Percentiles rank a stretch among this genome's conserved stretches.
phyloP scores from a whole-genome alignment of 2,113 vertebrate species.

The Pardalotus punctatus region DNA sequence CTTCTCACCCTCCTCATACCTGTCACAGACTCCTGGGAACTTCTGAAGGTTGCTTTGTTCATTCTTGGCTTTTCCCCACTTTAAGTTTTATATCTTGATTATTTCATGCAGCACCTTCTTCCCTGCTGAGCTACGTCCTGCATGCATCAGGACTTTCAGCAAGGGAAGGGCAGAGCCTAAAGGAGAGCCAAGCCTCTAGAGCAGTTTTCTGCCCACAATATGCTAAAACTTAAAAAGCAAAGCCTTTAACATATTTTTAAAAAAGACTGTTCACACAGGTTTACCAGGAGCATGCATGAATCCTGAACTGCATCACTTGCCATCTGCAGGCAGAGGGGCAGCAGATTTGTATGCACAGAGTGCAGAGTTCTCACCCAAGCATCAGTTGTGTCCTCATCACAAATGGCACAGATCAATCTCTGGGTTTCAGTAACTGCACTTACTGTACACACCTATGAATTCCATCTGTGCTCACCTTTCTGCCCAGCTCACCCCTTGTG shows the following conservation, averaged over 20 bases:
- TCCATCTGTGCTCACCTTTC: neutral
- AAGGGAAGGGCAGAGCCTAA: neutral
- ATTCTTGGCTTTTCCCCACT: neutral
- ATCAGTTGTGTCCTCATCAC: neutral
- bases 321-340: neutral
- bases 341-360: rapidly evolving
- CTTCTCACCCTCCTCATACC: neutral
- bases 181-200: neutral
- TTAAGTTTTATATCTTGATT: neutral
- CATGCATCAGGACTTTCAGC: neutral
- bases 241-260: rapidly evolving
- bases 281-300: neutral
- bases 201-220: neutral
- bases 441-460: neutral
- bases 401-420: neutral
- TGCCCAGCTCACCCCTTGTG: neutral
- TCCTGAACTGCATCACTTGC: neutral
- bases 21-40: neutral
- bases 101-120: neutral
- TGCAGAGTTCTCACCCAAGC: rapidly evolving
- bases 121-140: neutral
- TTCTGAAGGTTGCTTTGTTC: neutral
- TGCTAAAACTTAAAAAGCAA: neutral
- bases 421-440: neutral
- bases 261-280: neutral